Evolutionary conservation across 2,797 vertebrate species (phyloP).

Genomic region (Rachycentron canadum): DNA sequence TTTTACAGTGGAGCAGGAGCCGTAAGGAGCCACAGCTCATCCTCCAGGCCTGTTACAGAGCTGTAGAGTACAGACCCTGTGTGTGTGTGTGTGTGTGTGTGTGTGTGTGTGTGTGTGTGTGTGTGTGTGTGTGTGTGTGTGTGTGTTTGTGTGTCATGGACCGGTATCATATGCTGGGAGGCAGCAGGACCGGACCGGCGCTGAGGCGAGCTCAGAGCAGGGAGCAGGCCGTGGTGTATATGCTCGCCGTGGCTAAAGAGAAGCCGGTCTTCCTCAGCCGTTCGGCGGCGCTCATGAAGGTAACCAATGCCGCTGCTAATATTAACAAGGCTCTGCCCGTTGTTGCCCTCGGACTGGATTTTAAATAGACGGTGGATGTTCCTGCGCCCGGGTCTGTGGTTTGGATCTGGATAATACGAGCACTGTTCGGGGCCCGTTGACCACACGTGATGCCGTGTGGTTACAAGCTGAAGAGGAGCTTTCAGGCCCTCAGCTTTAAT

Average conservation of each 20-base stretch:
- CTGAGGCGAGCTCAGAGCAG: constrained; percentile 31
- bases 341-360: constrained; percentile 26
- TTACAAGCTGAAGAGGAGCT: constrained; percentile 28
- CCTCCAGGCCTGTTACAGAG: neutral
- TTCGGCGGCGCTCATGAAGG: constrained; percentile 70
- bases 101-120: constrained; percentile 7
- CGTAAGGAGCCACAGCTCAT: constrained; percentile 5
- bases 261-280: constrained; percentile 58
- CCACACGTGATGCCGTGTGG: constrained; percentile 59
- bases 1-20: constrained; percentile 35
- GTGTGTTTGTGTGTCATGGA: constrained; percentile 58
- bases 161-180: constrained; percentile 17
- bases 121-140: constrained; percentile 3
- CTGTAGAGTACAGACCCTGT: neutral
- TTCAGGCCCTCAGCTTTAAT: constrained; percentile 31
- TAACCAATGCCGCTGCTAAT: constrained; percentile 64
- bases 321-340: constrained; percentile 42
- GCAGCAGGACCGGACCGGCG: constrained; percentile 36
- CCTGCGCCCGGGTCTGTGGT: neutral
- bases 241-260: constrained; percentile 65
- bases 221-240: constrained; percentile 49
- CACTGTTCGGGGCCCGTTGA: constrained; percentile 18
- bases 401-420: constrained; percentile 12
- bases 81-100: constrained; percentile 7
- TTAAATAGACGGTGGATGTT: constrained; percentile 24